Evolutionary conservation across 2,797 vertebrate species (phyloP).

Genomic region (Crocidura indochinensis): DNA sequence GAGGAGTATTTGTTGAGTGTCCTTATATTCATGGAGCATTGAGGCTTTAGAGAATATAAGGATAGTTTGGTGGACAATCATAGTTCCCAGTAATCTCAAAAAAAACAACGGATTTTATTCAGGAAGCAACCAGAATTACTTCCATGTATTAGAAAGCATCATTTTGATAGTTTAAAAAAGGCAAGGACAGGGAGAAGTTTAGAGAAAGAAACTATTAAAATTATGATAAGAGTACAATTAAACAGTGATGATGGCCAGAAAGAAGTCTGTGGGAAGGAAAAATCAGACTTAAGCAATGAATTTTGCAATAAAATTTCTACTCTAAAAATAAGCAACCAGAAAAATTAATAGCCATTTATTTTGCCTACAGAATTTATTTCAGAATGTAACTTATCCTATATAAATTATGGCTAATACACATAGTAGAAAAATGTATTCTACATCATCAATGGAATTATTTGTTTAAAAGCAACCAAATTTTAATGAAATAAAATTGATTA

Average conservation of each 20-base stretch:
- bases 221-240: not conserved
- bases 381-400: not conserved
- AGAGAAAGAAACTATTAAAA: not conserved
- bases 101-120: not conserved
- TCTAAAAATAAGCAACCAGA: constrained; percentile 33
- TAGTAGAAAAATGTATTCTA: not conserved
- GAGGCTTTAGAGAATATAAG: not conserved
- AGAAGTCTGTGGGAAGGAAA: not conserved
- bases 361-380: constrained; percentile 17
- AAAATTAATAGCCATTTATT: constrained; percentile 49
- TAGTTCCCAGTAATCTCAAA: not conserved
- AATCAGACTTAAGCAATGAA: not conserved
- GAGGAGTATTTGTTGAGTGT: not conserved
- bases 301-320: not conserved
- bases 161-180: not conserved
- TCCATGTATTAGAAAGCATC: not conserved
- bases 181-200: not conserved
- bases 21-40: not conserved
- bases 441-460: constrained; percentile 14
- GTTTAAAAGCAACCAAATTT: not conserved
- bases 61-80: not conserved
- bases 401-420: not conserved
- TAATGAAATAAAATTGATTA: not conserved
- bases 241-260: not conserved
- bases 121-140: not conserved